Base-by-base conservation (phyloP, 2,888 invertebrate genomes). In the Copidosoma aretas region DNA sequence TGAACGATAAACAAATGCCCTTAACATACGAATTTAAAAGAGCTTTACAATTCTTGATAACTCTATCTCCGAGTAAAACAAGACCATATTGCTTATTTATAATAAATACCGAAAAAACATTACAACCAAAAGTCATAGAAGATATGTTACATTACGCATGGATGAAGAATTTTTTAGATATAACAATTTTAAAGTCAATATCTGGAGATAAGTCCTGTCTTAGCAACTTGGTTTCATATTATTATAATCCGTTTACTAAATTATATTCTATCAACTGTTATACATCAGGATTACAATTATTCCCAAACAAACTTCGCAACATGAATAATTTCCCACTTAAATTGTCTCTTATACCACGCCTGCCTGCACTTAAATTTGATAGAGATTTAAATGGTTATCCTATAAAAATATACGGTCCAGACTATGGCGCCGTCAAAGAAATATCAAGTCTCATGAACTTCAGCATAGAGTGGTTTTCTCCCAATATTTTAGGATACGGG, bases 211-310 rank as follows among this genome's bases (percentile, higher is more conserved):
- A 32, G 15, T 2, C 1, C 10, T 65, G 65, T 19, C 1, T 22
- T 12, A 49, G 17, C 19, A 49, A 59, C 2, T 19, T 62, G 4
- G 14, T 59, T 10, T 2, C 59, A 10, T n/a, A 62, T 4, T 39
- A 17, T n/a, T 70, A 56, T n/a, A 70, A 70, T 54, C 69, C 69
- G 12, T 70, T 70, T n/a, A 54, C 24, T 0, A 21, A 62, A 10
- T 14, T 12, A 14, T 51, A 66, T 17, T 21, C 12, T 2, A 10
- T 10, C 12, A 19, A 22, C 8, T 59, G 62, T n/a, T 62, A 62
- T 14, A 22, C 39, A 1, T 1, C 5, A 17, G 15, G 12, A 1
- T 17, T 15, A 4, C 39, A 25, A 1, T 22, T 69, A 32, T 70
- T 70, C 21, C 66, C 65, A 10, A 54, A 70, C n/a, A 70, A 70